A percentile compares a stretch with the other conserved stretches of the same genome.
Evolutionary conservation across 2,113 vertebrate species (phyloP).

Genomic region (Catharus bicknelli): DNA sequence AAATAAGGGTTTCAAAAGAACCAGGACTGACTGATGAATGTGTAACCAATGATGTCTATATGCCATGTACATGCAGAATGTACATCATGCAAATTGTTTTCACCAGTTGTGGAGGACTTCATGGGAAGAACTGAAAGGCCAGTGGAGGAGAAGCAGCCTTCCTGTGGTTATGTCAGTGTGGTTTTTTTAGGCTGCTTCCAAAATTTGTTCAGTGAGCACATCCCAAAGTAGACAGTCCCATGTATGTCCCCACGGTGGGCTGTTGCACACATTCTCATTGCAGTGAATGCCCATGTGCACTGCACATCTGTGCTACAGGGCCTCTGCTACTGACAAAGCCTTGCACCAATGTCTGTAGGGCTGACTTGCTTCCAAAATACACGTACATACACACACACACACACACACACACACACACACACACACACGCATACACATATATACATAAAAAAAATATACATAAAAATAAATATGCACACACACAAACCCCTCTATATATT

Average conservation of each 20-base stretch:
- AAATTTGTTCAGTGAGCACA: neutral
- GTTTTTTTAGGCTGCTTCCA: neutral
- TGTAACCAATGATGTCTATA: neutral
- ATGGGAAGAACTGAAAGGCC: neutral
- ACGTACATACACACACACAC: fast-evolving
- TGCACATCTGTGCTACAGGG: neutral
- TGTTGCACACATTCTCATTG: neutral
- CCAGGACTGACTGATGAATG: neutral
- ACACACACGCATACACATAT: too few species aligned
- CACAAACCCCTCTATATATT: too few species aligned
- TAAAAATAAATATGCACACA: fast-evolving
- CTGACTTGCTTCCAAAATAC: neutral
- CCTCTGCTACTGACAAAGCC: neutral
- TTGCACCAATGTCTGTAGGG: neutral
- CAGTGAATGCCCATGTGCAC: fast-evolving
- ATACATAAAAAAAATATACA: fast-evolving
- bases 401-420: too few species aligned
- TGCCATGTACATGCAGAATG: neutral
- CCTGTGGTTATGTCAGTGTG: neutral
- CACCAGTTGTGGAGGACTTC: neutral
- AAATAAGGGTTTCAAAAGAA: neutral
- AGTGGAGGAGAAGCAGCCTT: neutral
- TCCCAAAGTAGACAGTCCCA: neutral
- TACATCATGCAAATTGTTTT: fast-evolving
- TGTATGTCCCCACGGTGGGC: fast-evolving